Conservation (phyloP, 2,888 invertebrate species). For the Axea sp. region DNA sequence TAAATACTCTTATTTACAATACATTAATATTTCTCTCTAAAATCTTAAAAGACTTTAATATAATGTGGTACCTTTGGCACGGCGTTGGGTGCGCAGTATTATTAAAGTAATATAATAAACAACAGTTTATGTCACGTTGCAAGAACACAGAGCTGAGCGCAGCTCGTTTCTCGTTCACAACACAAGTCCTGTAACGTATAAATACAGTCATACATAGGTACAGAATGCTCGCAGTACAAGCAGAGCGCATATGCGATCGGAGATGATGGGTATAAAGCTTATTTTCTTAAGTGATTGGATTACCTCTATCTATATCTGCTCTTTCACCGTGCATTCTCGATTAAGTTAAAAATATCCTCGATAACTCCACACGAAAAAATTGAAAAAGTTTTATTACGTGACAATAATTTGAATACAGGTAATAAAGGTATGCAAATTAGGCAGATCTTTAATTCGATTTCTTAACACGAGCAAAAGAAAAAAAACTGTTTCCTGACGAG, state of each 20-base stretch:
- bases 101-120: slow-evolving; percentile 70
- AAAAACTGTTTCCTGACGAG: not conserved
- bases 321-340: slow-evolving; percentile 40
- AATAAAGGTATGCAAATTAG: slow-evolving; percentile 40
- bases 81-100: slow-evolving; percentile 48
- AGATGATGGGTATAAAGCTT: slow-evolving; percentile 66
- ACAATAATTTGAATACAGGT: slow-evolving; percentile 28
- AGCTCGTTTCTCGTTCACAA: slow-evolving; percentile 49
- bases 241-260: slow-evolving; percentile 56
- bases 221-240: slow-evolving; percentile 25
- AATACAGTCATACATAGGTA: slow-evolving; percentile 38
- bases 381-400: slow-evolving; percentile 47
- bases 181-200: slow-evolving; percentile 39
- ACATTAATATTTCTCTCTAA: slow-evolving; percentile 25
- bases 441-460: slow-evolving; percentile 39
- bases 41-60: slow-evolving; percentile 54
- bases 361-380: slow-evolving; percentile 36
- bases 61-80: slow-evolving; percentile 55
- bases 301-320: slow-evolving; percentile 57
- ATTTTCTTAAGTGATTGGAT: slow-evolving; percentile 71
- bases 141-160: slow-evolving; percentile 55
- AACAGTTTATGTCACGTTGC: slow-evolving; percentile 69
- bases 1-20: slow-evolving; percentile 48
- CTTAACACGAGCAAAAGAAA: slow-evolving; percentile 2
- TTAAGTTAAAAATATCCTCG: slow-evolving; percentile 44